Percentiles rank a stretch among this genome's conserved stretches.
Conservation (phyloP, 1,140 invertebrate species). For the Bombus balteatus region DNA sequence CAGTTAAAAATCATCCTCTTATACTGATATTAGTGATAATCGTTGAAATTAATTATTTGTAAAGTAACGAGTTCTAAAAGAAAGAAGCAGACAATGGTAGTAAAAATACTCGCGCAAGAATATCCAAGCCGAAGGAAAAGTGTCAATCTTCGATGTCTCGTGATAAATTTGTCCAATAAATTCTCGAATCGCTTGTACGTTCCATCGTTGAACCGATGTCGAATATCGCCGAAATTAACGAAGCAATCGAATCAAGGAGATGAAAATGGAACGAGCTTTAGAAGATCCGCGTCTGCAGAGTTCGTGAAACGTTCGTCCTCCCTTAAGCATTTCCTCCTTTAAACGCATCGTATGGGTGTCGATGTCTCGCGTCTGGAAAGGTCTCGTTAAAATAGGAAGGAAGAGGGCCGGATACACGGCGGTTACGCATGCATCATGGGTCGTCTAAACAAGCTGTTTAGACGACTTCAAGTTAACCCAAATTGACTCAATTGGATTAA, state of each 20-base stretch:
- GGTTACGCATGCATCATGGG: constrained; percentile 74
- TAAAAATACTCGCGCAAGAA: not conserved
- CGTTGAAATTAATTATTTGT: not conserved
- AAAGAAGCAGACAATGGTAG: not conserved
- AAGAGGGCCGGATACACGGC: constrained; percentile 73
- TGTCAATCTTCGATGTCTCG: not conserved
- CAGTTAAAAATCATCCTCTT: not conserved
- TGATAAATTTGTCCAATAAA: not conserved
- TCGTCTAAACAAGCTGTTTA: constrained; percentile 82
- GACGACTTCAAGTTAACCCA: constrained; percentile 83
- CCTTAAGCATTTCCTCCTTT: not conserved
- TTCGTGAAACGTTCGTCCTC: not conserved
- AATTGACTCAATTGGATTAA: constrained; percentile 83
- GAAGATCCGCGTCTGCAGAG: not conserved
- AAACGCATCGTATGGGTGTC: constrained; percentile 1
- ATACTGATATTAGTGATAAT: not conserved
- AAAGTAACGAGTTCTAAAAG: not conserved
- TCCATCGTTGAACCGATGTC: not conserved
- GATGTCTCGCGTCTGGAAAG: constrained; percentile 38
- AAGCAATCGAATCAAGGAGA: not conserved
- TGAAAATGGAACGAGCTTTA: not conserved
- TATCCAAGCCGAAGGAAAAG: not conserved
- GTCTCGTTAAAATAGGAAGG: constrained; percentile 67
- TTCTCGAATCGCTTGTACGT: not conserved
- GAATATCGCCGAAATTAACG: not conserved